A percentile compares a stretch with the other conserved stretches of the same genome.
These are phyloP conservation scores for Periphyllus acericola DNA, from an alignment of 2,888 invertebrate species.

Conservation along the genomic window DNA sequence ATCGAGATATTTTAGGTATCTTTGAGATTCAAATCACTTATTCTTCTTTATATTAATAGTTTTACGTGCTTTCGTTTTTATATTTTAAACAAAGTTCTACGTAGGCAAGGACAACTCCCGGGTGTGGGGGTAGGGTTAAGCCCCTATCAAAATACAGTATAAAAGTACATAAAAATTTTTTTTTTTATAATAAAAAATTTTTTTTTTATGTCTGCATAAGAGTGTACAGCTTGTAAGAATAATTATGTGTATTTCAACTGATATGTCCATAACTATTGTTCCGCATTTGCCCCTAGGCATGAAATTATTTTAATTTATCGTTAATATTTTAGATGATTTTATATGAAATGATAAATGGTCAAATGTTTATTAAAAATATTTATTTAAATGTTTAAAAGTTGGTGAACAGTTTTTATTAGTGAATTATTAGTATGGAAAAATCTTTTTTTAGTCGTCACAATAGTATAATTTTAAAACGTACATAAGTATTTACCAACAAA, in stretches of 20 bases:
- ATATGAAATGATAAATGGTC: neutral
- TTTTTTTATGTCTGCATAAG: too few relatives aligned
- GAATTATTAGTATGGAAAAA: neutral
- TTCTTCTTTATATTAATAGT: neutral
- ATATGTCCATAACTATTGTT: too few relatives aligned
- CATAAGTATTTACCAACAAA: neutral
- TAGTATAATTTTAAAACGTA: neutral
- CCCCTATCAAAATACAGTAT: too few relatives aligned
- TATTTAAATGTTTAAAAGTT: neutral
- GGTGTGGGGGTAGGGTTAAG: too few relatives aligned
- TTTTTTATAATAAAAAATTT: too few relatives aligned
- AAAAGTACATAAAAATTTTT: too few relatives aligned
- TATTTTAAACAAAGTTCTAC: too few relatives aligned
- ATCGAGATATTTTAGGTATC: neutral
- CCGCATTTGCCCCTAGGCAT: too few relatives aligned
- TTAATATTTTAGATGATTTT: neutral
- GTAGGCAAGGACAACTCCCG: too few relatives aligned
- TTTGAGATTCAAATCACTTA: neutral
- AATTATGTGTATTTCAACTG: too few relatives aligned
- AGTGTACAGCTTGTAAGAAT: too few relatives aligned
- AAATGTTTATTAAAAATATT: neutral
- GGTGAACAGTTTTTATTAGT: neutral
- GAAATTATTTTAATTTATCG: neutral
- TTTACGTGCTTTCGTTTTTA: neutral
- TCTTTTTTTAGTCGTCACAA: neutral